phyloP scores from a whole-genome alignment of 2,797 vertebrate species.

The Crossoptilon crossoptilon region DNA sequence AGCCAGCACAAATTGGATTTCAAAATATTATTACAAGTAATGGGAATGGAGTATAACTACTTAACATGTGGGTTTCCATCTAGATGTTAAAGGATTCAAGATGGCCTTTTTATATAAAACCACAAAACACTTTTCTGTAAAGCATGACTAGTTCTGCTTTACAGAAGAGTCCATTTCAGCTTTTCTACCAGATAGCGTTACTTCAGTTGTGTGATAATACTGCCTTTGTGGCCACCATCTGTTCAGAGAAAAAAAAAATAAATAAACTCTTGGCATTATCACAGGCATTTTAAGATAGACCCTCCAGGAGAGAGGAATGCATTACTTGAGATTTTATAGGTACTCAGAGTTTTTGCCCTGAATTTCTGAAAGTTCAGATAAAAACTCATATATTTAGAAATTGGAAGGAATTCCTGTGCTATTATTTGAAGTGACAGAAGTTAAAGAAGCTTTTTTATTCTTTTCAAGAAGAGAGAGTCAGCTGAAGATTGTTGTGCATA shows the following conservation, averaged over 20 bases:
- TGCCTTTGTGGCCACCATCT: conserved; percentile 15
- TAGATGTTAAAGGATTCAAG: neutral
- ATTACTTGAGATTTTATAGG: neutral
- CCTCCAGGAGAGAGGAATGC: neutral
- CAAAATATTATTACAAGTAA: neutral
- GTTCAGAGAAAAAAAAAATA: neutral
- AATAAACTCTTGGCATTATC: neutral
- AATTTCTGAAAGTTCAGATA: neutral
- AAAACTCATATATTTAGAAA: neutral
- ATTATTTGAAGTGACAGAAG: neutral
- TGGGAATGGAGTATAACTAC: neutral
- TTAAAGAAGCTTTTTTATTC: neutral
- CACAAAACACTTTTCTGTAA: neutral
- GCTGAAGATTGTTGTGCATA: neutral
- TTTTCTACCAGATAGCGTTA: neutral
- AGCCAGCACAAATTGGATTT: neutral
- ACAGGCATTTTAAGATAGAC: neutral
- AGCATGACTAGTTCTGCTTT: neutral
- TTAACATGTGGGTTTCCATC: neutral
- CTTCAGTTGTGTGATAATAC: neutral
- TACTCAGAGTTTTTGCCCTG: neutral
- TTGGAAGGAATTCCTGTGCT: neutral
- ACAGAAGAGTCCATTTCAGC: neutral
- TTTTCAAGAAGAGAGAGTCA: neutral
- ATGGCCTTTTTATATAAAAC: neutral